Percentiles rank a stretch among this genome's conserved stretches.
phyloP scores from a whole-genome alignment of 1,140 invertebrate genomes.

The Bombus impatiens region DNA sequence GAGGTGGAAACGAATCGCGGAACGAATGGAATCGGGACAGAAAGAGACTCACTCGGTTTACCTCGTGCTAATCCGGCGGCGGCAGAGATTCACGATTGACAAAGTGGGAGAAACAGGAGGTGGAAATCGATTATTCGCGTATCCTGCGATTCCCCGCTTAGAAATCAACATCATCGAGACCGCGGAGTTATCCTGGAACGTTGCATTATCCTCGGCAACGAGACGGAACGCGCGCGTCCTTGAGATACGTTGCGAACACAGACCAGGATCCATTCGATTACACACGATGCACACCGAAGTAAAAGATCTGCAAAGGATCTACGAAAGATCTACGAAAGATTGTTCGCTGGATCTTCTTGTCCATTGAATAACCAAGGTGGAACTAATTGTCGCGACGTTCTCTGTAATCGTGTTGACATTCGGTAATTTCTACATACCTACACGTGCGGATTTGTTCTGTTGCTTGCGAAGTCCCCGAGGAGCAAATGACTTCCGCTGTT shows the following conservation, averaged over 20 bases:
- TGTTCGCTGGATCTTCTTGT: neutral
- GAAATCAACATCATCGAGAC: constrained; percentile 10
- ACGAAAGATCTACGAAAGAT: neutral
- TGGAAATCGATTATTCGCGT: constrained; percentile 62
- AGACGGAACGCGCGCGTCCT: constrained; percentile 81
- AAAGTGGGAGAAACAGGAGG: constrained; percentile 20
- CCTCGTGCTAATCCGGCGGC: neutral
- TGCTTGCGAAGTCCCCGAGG: neutral
- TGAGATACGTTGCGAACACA: constrained; percentile 60
- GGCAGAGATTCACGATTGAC: neutral
- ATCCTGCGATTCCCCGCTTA: constrained; percentile 54
- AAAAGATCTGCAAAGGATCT: neutral
- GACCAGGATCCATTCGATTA: constrained; percentile 15
- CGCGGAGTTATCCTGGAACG: constrained; percentile 75
- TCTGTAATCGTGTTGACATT: neutral
- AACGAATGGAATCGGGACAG: neutral
- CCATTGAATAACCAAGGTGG: neutral
- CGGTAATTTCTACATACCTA: no score
- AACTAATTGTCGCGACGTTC: constrained; percentile 13
- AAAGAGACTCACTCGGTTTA: neutral
- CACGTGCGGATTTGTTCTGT: neutral
- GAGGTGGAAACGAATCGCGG: constrained; percentile 22
- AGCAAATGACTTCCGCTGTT: constrained; percentile 17
- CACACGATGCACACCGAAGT: neutral
- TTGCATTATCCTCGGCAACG: constrained; percentile 81